Percentiles rank a stretch among this genome's conserved stretches.
Evolutionary conservation across 2,888 invertebrate species (phyloP).

Genomic region (Noctua comes): DNA sequence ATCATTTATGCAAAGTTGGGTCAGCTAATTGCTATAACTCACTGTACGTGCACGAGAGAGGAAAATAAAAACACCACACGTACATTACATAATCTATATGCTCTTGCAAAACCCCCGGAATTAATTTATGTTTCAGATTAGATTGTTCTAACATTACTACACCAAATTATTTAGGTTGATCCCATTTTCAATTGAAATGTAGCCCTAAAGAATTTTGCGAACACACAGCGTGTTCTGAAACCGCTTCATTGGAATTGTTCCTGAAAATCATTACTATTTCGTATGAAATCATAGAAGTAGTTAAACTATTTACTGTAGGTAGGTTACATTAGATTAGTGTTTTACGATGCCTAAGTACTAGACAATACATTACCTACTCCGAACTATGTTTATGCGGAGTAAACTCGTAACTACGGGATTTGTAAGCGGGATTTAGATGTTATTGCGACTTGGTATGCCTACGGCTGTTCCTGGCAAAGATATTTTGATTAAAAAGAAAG

Average conservation of each 20-base stretch:
- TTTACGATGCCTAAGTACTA: conserved; percentile 52
- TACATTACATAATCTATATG: neutral
- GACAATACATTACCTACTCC: conserved; percentile 47
- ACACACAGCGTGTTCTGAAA: conserved; percentile 30
- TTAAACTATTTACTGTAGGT: conserved; percentile 36
- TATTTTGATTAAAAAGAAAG: neutral
- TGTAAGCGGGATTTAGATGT: conserved; percentile 22
- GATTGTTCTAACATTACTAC: conserved; percentile 4
- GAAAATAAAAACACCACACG: neutral
- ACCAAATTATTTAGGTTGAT: conserved; percentile 22
- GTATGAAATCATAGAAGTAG: conserved; percentile 41
- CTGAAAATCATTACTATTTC: conserved; percentile 47
- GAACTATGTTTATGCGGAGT: conserved; percentile 33
- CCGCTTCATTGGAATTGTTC: conserved; percentile 42
- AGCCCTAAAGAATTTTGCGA: conserved; percentile 49
- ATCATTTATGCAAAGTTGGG: no score
- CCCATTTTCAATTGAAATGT: conserved; percentile 27
- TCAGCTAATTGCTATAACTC: no score
- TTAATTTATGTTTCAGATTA: conserved; percentile 11
- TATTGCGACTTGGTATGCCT: conserved; percentile 13
- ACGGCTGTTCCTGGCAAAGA: neutral
- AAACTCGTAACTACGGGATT: conserved; percentile 24
- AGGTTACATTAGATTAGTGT: conserved; percentile 47
- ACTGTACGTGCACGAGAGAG: neutral
- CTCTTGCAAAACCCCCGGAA: neutral